Base-by-base conservation (phyloP, 2,113 vertebrate species). In the Tragelaphus scriptus region DNA sequence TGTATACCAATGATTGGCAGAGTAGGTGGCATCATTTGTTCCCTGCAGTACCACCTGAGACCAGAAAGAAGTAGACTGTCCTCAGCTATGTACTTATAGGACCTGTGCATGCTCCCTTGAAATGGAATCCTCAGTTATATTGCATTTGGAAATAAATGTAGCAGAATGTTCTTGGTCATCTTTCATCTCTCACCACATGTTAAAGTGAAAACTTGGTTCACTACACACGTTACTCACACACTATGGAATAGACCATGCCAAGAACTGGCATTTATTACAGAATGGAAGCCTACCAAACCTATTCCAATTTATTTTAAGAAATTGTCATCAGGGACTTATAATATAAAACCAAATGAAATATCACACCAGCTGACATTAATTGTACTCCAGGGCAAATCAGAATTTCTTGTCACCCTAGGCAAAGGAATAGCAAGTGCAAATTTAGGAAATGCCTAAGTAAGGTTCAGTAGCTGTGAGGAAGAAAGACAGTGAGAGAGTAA, bases 141-240 rank as follows among this genome's bases (percentile, higher is more conserved):
- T 36, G 30, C 26, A 25, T 32, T 68, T 40, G n/a, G 15, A 53
- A 71, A 51, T 28, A n/a, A 49, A 23, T 82, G 30, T 58, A 55
- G 49, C 25, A 63, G 40, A 56, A 63, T 58, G 19, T 61, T 81
- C 30, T 63, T 19, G 26, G 47, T 81, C 32, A 32, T 84, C 47
- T 96, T 96, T 90, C 36, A 59, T 88, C 90, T 90, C 90, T 94
- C 9, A 36, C 23, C 12, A 47, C 5, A 65, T 59, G n/a, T 23
- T 53, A 49, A 95, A 79, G 17, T 97, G 85, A 80, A 92, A 94
- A 65, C 28, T 97, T 53, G 47, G 28, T 81, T 88, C 80, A 58
- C 32, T 49, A 17, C 9, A 25, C 5, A 56, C 16, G 2, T 56
- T 71, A 25, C 61, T 95, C 13, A 19, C 23, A 61, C 4, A 40